Evolutionary conservation across 2,888 invertebrate species (phyloP), one percentile per base, ranked within the genome.

Genomic region (Pasiphila rectangulata): DNA sequence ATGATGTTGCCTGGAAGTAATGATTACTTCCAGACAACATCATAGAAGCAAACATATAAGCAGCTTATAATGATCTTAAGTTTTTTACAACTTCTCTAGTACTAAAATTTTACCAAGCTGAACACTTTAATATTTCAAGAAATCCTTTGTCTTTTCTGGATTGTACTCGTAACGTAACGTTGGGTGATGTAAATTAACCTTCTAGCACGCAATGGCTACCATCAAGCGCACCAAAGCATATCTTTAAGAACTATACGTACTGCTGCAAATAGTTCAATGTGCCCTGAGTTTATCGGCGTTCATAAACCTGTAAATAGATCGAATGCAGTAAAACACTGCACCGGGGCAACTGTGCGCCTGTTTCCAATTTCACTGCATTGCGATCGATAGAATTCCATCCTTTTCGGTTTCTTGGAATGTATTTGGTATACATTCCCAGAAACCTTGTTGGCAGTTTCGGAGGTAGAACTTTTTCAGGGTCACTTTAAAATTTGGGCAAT

Each of bases 251-350:
- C 6, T 38, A 38, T 19, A 15, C 16, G 10, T 9, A 9, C 9
- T 10, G 17, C 24, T 24, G 13, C 2, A 4, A 9, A 47, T 60
- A 69, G 74, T 78, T 77, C 77, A 75, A 78, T 71, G 75, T 69
- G 74, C 73, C 59, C 54, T 59, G 61, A 72, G 68, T 78, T 81
- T 81, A 83, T 79, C 73, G 76, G 51, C 71, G 64, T 79, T 79
- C 79, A 78, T 83, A 83, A 80, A 81, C 71, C 79, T 72, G 79
- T 82, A 84, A 84, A 83, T 82, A 85, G 83, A 84, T 83, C 76
- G 80, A 82, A 81, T 79, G 81, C 81, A 81, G 83, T 85, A 77
- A 82, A 82, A 80, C 75, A 65, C 63, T 66, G 70, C 69, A 72
- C 63, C 63, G 61, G 56, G 58, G 54, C 64, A 57, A 61, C 63